Percentiles rank a stretch among this genome's conserved stretches.
phyloP scores from a whole-genome alignment of 2,113 vertebrate genomes.

The Furnarius figulus region DNA sequence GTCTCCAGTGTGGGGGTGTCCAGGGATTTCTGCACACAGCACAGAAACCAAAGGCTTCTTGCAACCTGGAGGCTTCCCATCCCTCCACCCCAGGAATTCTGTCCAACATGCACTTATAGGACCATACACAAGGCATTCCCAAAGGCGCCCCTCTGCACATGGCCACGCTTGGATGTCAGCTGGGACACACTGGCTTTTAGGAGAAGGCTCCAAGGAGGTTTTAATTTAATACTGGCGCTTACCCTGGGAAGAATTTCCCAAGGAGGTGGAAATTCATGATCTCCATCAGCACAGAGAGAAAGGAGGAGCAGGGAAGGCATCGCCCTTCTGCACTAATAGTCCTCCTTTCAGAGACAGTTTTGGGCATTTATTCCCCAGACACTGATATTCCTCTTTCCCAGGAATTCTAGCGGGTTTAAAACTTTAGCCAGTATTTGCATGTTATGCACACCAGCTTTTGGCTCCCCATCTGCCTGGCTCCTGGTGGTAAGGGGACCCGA shows the following conservation, averaged over 20 bases:
- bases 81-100: not conserved
- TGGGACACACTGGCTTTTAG: not conserved
- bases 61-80: not conserved
- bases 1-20: not conserved
- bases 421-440: not conserved
- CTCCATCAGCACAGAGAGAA: not conserved
- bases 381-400: not conserved
- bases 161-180: not conserved
- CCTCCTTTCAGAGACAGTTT: not conserved
- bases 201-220: slow-evolving; percentile 22
- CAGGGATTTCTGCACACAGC: fast-evolving
- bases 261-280: slow-evolving; percentile 2
- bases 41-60: not conserved
- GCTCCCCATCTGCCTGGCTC: not conserved
- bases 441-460: not conserved
- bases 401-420: not conserved
- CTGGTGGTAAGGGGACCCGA: not conserved
- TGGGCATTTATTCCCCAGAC: not conserved
- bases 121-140: not conserved
- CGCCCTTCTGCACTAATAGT: not conserved
- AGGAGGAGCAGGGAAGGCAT: not conserved
- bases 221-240: not conserved
- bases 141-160: fast-evolving
- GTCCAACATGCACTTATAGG: fast-evolving
- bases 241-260: slow-evolving; percentile 32